phyloP scores from a whole-genome alignment of 2,113 vertebrate genomes.

The Pluvianellus socialis region DNA sequence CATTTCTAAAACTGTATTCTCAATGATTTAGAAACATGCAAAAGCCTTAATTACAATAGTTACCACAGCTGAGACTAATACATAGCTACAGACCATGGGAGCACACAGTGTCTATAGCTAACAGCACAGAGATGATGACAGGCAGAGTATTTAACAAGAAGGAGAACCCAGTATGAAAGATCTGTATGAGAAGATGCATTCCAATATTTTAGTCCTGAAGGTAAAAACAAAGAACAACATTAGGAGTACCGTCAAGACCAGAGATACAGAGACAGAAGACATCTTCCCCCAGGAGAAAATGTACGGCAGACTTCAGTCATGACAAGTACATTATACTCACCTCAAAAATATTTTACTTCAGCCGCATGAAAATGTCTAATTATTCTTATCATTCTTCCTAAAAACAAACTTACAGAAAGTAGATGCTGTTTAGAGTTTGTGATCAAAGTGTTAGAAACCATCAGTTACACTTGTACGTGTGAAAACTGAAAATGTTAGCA shows the following conservation, averaged over 20 bases:
- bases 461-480: not conserved
- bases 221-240: not conserved
- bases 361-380: not conserved
- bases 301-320: not conserved
- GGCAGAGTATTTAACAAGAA: not conserved
- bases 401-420: slow-evolving; percentile 11
- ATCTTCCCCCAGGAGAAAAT: not conserved
- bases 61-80: not conserved
- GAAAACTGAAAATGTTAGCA: slow-evolving; percentile 30
- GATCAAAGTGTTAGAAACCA: slow-evolving; percentile 48
- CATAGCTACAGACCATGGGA: not conserved
- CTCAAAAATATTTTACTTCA: not conserved
- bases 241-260: not conserved
- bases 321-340: not conserved
- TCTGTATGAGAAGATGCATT: not conserved
- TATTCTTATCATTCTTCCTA: slow-evolving; percentile 26
- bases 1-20: not conserved
- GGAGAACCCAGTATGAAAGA: not conserved
- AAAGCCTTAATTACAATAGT: not conserved
- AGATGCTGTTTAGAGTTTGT: not conserved
- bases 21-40: not conserved
- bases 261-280: not conserved
- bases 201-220: not conserved
- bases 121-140: not conserved
- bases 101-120: not conserved